Conservation (phyloP, 1,140 invertebrate species). For the Drosophila littoralis region DNA sequence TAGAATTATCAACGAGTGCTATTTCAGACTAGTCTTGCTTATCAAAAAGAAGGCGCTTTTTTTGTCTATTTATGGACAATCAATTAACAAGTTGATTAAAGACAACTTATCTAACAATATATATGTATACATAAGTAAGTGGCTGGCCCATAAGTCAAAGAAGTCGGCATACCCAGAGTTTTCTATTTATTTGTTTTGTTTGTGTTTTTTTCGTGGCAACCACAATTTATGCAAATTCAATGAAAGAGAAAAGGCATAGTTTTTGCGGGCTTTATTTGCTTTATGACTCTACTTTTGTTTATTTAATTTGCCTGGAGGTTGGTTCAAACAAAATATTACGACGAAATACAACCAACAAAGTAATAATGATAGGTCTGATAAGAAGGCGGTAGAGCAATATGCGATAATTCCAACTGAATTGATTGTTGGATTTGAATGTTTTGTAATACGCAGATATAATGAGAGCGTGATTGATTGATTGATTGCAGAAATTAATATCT, state of each 20-base stretch:
- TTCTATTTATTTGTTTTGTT: constrained; percentile 4
- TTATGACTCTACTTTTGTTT: constrained; percentile 51
- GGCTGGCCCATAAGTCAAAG: constrained; percentile 29
- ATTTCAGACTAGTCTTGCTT: constrained; percentile 22
- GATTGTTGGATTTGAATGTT: constrained; percentile 10
- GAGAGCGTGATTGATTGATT: constrained; percentile 26
- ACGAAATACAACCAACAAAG: constrained; percentile 23
- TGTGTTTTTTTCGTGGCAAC: constrained; percentile 24
- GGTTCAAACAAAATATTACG: constrained; percentile 32
- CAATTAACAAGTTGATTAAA: not conserved
- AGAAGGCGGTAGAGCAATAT: constrained; percentile 2
- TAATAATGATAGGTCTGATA: constrained; percentile 18
- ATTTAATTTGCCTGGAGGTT: constrained; percentile 50
- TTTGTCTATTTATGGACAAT: constrained; percentile 57
- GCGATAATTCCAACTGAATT: constrained; percentile 11
- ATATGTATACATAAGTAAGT: not conserved
- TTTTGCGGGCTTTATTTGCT: constrained; percentile 15
- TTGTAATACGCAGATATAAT: constrained; percentile 3
- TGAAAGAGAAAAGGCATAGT: constrained; percentile 72
- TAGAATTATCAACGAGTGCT: constrained; percentile 29
- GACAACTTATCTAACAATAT: constrained; percentile 30
- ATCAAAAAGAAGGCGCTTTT: constrained; percentile 30
- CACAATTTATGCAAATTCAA: constrained; percentile 74
- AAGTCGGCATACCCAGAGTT: constrained; percentile 1
- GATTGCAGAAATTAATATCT: not conserved